These are phyloP conservation scores for Alosa alosa DNA, from an alignment of 2,113 vertebrate species.

Conservation along the genomic window DNA sequence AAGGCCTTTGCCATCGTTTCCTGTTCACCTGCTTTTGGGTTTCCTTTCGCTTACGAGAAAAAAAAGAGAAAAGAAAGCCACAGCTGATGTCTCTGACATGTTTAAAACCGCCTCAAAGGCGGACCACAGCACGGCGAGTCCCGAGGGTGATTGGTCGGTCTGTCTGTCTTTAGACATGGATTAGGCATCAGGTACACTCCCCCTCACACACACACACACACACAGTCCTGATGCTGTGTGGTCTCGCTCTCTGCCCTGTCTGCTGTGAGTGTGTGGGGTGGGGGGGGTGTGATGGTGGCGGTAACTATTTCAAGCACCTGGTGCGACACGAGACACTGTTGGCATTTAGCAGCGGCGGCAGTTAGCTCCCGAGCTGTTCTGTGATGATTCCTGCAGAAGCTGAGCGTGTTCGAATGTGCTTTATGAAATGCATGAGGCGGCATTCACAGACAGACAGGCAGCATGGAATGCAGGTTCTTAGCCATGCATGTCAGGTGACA, in stretches of 20 bases:
- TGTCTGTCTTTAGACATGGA: not conserved
- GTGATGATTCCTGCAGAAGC: not conserved
- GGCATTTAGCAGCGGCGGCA: not conserved
- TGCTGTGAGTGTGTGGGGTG: not conserved
- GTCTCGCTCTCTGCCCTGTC: not conserved
- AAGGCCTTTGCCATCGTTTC: slow-evolving; percentile 20
- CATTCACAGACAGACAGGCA: not conserved
- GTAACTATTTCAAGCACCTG: not conserved
- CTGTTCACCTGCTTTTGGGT: slow-evolving; percentile 40
- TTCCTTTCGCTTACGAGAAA: slow-evolving; percentile 11
- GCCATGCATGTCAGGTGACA: not conserved
- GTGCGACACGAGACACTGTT: not conserved
- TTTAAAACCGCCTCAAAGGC: not conserved
- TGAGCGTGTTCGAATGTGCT: not conserved
- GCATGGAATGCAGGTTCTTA: not conserved
- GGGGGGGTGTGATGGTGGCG: too few relatives aligned
- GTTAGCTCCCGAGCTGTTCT: not conserved
- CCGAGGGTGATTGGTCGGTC: not conserved
- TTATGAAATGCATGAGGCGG: not conserved
- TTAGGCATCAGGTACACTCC: not conserved
- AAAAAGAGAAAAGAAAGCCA: too few relatives aligned
- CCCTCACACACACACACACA: too few relatives aligned
- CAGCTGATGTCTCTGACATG: not conserved
- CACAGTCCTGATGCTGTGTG: not conserved
- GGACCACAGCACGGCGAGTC: not conserved